Base-by-base conservation (phyloP, 2,797 vertebrate species). In the Hybognathus amarus region DNA sequence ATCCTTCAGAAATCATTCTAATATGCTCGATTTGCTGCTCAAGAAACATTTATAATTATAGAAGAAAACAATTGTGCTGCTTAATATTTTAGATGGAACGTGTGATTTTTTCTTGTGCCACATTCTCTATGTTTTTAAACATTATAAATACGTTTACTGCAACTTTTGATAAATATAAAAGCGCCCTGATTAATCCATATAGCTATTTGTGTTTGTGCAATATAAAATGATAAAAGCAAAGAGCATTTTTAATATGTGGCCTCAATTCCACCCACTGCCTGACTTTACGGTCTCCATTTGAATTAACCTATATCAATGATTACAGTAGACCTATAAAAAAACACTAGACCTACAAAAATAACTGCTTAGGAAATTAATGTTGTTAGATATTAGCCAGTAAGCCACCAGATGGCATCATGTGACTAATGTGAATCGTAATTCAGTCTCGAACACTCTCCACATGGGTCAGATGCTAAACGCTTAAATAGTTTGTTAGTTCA, bases 331-430 rank as follows among this genome's bases (percentile, higher is more conserved):
- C 13, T 47, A 61, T 3, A 63, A 63, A 30, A 63, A n/a, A n/a
- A 61, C 12, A 61, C 5, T 61, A 47, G 13, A 4, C 45, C 13
- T 47, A 61, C 1, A 63, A 63, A 30, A 63, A 61, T 5, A 24
- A 61, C 30, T 17, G 13, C 27, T 63, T 17, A 63, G 13, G 4
- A 52, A 33, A 66, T 36, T 0, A 50, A 24, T 52, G 30, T 54
- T 38, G 45, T 68, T 54, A 40, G 47, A 6, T 68, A 79, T 42
- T 27, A 33, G n/a, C n/a, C 40, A 68, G 33, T 56, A n/a, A 40
- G n/a, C 77, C 77, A 79, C 22, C 33, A 79, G 77, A 79, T 40
- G 77, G 64, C 77, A 79, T 38, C 33, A 30, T 13, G 30, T 36
- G 20, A 78, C 20, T 67, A 17, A 36, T 15, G 15, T 61, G 18